Conservation (phyloP, 1,140 invertebrate species). For the Xylocopa sonorina region DNA sequence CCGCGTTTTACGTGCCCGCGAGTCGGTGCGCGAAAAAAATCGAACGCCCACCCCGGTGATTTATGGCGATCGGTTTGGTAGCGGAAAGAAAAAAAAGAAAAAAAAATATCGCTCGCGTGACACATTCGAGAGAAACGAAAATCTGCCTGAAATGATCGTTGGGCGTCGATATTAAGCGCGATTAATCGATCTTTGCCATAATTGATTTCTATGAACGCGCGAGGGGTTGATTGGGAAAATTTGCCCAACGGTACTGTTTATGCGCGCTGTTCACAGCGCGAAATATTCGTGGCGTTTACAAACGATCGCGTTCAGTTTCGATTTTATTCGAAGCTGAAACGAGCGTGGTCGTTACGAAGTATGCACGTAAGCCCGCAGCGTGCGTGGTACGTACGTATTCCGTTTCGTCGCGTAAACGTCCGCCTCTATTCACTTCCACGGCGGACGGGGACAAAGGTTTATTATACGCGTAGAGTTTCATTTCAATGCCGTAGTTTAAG, state of each 20-base stretch:
- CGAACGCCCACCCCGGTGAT: slow-evolving; percentile 8
- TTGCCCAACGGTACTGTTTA: too few relatives aligned
- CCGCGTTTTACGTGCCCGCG: slow-evolving; percentile 38
- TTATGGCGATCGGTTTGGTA: neutral
- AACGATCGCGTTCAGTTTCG: neutral
- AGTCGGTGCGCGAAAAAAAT: slow-evolving; percentile 45
- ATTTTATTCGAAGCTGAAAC: neutral
- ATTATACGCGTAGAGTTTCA: neutral
- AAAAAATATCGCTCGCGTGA: neutral
- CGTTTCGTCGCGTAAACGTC: neutral
- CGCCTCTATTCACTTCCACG: neutral
- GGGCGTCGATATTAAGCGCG: neutral
- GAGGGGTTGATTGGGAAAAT: too few relatives aligned
- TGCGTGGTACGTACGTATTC: too few relatives aligned
- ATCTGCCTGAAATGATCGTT: slow-evolving; percentile 27
- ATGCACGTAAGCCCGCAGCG: too few relatives aligned
- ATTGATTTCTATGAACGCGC: too few relatives aligned
- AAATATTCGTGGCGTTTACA: neutral
- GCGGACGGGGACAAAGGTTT: slow-evolving; percentile 1
- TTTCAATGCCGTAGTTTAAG: slow-evolving; percentile 13
- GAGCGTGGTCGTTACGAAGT: neutral
- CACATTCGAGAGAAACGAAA: slow-evolving; percentile 15
- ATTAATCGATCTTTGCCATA: neutral
- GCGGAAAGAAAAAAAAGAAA: too few relatives aligned
- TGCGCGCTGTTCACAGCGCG: too few relatives aligned